Evolutionary conservation across 2,797 vertebrate genomes (phyloP).

Genomic region (Denticeps clupeoides): DNA sequence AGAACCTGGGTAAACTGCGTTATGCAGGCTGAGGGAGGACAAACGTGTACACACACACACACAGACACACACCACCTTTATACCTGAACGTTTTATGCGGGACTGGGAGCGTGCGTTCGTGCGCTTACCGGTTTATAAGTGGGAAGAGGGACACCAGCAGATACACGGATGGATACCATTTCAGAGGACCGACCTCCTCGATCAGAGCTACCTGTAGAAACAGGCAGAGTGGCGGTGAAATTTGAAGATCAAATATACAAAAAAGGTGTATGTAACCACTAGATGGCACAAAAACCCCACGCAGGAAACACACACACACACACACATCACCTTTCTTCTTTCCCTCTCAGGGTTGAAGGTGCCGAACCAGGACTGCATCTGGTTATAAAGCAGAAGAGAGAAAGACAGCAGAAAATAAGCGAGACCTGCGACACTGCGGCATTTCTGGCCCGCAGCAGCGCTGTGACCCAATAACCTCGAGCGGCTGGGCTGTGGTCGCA

Average conservation of each 20-base stretch:
- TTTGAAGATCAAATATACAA: too few species aligned
- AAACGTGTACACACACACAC: conserved; percentile 4
- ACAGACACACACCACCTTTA: background rate
- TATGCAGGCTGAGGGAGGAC: conserved; percentile 44
- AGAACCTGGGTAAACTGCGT: conserved; percentile 56
- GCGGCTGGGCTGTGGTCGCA: too few species aligned
- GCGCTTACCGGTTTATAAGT: conserved; percentile 65
- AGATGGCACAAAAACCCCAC: background rate
- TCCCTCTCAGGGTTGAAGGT: conserved; percentile 72
- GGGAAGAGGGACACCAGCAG: conserved; percentile 66
- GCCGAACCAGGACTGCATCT: conserved; percentile 70
- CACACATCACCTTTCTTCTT: conserved; percentile 53
- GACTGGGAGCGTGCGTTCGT: conserved; percentile 10
- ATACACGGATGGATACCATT: conserved; percentile 71
- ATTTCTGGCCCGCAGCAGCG: too few species aligned
- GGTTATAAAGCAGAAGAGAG: conserved; percentile 28
- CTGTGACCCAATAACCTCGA: too few species aligned
- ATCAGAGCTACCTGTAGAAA: conserved; percentile 54
- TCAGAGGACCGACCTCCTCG: conserved; percentile 60
- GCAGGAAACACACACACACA: background rate
- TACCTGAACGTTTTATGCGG: too few species aligned
- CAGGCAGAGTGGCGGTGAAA: too few species aligned
- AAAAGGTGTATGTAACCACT: too few species aligned
- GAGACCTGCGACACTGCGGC: too few species aligned
- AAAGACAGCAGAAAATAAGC: too few species aligned